Conservation (phyloP, 2,797 vertebrate genomes). For the Acanthurus lineatus region DNA sequence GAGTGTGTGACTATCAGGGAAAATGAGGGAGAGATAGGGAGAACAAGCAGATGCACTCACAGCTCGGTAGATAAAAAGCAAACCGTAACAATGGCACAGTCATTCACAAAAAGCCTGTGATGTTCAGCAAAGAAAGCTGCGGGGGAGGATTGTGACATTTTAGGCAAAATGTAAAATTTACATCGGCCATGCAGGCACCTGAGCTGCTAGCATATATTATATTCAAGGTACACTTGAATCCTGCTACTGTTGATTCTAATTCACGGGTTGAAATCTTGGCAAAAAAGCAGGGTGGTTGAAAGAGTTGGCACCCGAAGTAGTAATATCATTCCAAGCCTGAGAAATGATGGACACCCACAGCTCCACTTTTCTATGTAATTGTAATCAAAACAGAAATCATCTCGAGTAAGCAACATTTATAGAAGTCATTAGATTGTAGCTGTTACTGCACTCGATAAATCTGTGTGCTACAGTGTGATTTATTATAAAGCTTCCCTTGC, state of each 20-base stretch:
- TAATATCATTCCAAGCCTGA: slow-evolving; percentile 26
- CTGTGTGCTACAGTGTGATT: neutral
- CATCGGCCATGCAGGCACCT: neutral
- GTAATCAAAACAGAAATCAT: slow-evolving; percentile 50
- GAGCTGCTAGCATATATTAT: slow-evolving; percentile 5
- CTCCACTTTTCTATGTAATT: slow-evolving; percentile 21
- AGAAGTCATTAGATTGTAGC: slow-evolving; percentile 11
- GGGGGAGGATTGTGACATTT: slow-evolving; percentile 65
- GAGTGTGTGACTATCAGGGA: slow-evolving; percentile 49
- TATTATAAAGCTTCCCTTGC: slow-evolving; percentile 21
- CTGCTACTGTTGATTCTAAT: slow-evolving; percentile 34
- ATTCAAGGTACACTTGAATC: slow-evolving; percentile 8
- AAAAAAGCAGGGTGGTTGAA: slow-evolving; percentile 17
- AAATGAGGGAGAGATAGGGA: slow-evolving; percentile 49
- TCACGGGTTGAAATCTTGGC: slow-evolving; percentile 22
- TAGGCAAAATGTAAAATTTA: slow-evolving; percentile 32
- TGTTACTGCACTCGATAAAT: slow-evolving; percentile 5
- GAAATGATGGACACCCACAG: slow-evolving; percentile 27
- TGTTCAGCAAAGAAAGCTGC: slow-evolving; percentile 64
- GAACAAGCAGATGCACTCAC: slow-evolving; percentile 64
- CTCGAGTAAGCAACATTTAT: slow-evolving; percentile 9
- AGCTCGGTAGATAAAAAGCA: slow-evolving; percentile 53
- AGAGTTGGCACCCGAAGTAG: slow-evolving; percentile 22
- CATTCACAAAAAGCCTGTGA: slow-evolving; percentile 78
- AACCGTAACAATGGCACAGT: slow-evolving; percentile 63